These are phyloP conservation scores for Trichosurus vulpecula DNA, from an alignment of 2,797 vertebrate genomes.

Conservation along the genomic window DNA sequence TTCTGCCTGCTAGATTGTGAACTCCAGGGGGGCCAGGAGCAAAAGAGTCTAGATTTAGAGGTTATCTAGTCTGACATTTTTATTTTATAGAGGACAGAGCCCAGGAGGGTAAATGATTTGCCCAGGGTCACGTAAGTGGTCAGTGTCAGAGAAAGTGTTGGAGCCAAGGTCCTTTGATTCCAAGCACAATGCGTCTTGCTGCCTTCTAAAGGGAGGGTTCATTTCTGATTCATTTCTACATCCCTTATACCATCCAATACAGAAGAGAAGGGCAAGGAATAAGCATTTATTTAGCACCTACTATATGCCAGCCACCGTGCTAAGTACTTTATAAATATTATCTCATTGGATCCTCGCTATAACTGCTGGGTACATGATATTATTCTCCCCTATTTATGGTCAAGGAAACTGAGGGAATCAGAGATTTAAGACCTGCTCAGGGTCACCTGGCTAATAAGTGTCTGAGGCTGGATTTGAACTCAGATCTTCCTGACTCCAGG, in stretches of 20 bases:
- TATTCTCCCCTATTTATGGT: not conserved
- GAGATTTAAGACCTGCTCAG: not conserved
- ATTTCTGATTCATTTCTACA: not conserved
- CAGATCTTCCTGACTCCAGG: not conserved
- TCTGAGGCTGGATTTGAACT: not conserved
- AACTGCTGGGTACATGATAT: not conserved
- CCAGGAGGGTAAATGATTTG: not conserved
- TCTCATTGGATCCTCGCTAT: not conserved
- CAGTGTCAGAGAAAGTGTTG: not conserved
- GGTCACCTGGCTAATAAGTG: not conserved
- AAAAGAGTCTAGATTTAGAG: not conserved
- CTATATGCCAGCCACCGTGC: not conserved
- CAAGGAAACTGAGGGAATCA: not conserved
- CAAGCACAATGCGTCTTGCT: not conserved
- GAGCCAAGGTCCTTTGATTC: not conserved
- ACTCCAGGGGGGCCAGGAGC: not conserved
- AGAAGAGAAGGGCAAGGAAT: not conserved
- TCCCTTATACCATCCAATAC: not conserved
- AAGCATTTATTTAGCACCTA: not conserved
- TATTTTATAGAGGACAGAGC: not conserved
- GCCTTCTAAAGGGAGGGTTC: not conserved
- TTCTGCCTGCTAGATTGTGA: not conserved
- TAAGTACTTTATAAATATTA: not conserved
- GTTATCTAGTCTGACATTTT: not conserved
- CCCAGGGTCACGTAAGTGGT: not conserved